Evolutionary conservation across 1,140 invertebrate species (phyloP).

Genomic region (Glossosoma conforme): DNA sequence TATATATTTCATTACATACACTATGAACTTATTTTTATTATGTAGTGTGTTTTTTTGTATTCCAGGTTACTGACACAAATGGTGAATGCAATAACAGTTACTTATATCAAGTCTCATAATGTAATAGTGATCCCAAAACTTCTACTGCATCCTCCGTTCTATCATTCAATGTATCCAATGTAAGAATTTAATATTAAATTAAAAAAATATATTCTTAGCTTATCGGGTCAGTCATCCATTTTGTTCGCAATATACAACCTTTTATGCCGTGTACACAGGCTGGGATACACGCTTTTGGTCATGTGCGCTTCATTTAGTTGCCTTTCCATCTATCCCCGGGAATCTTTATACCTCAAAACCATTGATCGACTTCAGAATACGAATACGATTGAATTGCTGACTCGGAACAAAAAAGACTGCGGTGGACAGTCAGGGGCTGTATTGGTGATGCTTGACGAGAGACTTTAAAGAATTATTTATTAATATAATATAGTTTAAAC

Average conservation of each 20-base stretch:
- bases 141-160: slow-evolving; percentile 39
- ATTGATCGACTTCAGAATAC: not conserved
- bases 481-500: too few species aligned
- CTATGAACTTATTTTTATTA: not conserved
- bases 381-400: too few species aligned
- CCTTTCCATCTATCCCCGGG: slow-evolving; percentile 1
- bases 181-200: slow-evolving; percentile 31
- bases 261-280: not conserved
- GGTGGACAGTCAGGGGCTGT: too few species aligned
- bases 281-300: not conserved
- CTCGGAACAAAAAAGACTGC: too few species aligned
- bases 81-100: slow-evolving; percentile 23
- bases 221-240: not conserved
- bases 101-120: slow-evolving; percentile 43
- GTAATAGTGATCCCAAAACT: slow-evolving; percentile 46
- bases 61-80: slow-evolving; percentile 5
- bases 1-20: slow-evolving; percentile 20
- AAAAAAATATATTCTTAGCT: slow-evolving; percentile 3
- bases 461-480: too few species aligned
- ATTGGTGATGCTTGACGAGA: too few species aligned
- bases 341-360: not conserved
- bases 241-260: not conserved
- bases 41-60: not conserved
- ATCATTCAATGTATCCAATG: slow-evolving; percentile 41
- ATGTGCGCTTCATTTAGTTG: not conserved